Percentiles rank a stretch among this genome's conserved stretches.
These are phyloP conservation scores for Cerastis rubricosa DNA, from an alignment of 2,888 invertebrate species.

Conservation along the genomic window DNA sequence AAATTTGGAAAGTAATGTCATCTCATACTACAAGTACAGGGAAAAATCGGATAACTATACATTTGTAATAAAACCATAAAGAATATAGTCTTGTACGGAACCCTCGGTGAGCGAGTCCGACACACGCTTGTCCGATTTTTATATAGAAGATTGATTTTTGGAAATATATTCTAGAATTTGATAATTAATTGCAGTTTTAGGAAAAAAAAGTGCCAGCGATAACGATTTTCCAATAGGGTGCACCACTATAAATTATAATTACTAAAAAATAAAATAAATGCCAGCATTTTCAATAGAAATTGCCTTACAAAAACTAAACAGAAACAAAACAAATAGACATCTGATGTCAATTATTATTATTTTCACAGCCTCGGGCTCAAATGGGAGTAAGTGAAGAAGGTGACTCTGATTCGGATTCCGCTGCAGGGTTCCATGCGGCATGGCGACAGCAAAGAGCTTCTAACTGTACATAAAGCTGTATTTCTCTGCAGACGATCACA, in stretches of 20 bases:
- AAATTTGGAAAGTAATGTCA: no score
- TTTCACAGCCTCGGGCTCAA: slow-evolving; percentile 80
- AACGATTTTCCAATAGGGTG: background rate
- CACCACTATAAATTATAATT: background rate
- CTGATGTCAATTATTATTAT: slow-evolving; percentile 36
- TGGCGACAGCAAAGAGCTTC: slow-evolving; percentile 85
- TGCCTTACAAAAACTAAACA: background rate
- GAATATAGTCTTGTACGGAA: no score
- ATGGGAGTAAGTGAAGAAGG: slow-evolving; percentile 84
- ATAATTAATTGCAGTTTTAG: background rate
- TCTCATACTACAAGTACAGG: no score
- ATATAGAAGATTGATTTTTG: background rate
- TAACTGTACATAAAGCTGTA: slow-evolving; percentile 73
- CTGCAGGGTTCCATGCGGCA: slow-evolving; percentile 94
- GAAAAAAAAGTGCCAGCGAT: background rate
- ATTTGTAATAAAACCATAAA: no score
- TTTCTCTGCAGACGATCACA: background rate
- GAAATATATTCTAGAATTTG: background rate
- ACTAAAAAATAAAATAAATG: no score
- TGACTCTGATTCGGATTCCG: slow-evolving; percentile 97
- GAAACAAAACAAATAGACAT: background rate
- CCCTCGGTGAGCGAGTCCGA: no score
- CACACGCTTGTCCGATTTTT: no score
- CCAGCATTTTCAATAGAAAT: background rate
- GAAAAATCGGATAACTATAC: no score